Evolutionary conservation across 2,888 invertebrate species (phyloP), one percentile per base, ranked within the genome.

Genomic region (Ichneumoninae sp.): DNA sequence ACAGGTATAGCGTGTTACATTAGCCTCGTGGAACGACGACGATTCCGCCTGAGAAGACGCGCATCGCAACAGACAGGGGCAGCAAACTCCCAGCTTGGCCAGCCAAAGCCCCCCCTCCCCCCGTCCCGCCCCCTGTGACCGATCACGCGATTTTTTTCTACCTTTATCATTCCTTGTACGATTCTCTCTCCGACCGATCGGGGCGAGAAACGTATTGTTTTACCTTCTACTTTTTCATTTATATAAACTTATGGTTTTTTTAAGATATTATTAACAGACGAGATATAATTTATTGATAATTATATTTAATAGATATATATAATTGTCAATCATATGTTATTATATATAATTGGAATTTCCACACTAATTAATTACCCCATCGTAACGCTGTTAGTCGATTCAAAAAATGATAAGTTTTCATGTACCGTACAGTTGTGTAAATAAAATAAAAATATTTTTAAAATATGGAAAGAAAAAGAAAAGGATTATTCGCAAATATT

Each of bases 1-100:
- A 79, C 83, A 83, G 84, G 81, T 82, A 82, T 80, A 82, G 79
- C 79, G 68, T 70, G 82, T 85, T 81, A 72, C 79, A 68, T 83
- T 80, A 78, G 33, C 74, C 66, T 52, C 78, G 69, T 62, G 72
- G 66, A 36, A 69, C 74, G 65, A 78, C 74, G 78, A 82, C 69
- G 66, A 86, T 85, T 85, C 65, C 80, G 82, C 75, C 69, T 85
- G 80, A 82, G 52, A 80, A 80, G 40, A 69, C 85, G 47, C 62
- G 75, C 47, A 74, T 74, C 69, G 52, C 62, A 76, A 77, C 65
- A 44, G 54, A 77, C 74, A 47, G 66, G 50, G 30, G 65, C 44
- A 36, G 19, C 52, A 62, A 65, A 54, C 52, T 33, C 30, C 22
- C 36, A 66, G 47, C 62, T 40, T 47, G 50, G 19, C 16, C 50